phyloP scores from a whole-genome alignment of 2,888 invertebrate species.

The Hetaerina titia region DNA sequence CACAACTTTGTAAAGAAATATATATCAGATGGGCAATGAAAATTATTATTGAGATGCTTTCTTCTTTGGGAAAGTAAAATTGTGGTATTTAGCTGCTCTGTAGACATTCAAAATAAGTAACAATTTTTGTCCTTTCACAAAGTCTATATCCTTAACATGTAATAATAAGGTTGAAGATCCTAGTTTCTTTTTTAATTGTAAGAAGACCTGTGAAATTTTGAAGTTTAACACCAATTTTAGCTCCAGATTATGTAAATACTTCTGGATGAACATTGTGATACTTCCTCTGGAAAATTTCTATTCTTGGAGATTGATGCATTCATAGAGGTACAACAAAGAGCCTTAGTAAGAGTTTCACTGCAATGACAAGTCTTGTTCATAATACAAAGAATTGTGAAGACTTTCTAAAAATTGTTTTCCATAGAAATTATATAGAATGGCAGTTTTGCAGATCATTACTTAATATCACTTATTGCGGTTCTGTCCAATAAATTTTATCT shows the following conservation, averaged over 20 bases:
- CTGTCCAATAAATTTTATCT: conserved; percentile 25
- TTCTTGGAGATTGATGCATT: neutral
- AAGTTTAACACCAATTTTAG: neutral
- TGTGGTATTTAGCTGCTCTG: neutral
- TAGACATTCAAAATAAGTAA: neutral
- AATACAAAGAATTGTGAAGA: neutral
- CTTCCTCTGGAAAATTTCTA: conserved; percentile 8
- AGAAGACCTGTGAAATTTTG: neutral
- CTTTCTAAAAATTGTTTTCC: conserved; percentile 27
- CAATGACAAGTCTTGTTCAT: neutral
- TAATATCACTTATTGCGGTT: conserved; percentile 11
- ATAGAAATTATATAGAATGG: conserved; percentile 7
- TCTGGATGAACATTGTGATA: conserved; percentile 40
- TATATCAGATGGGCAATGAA: neutral
- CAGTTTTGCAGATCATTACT: conserved; percentile 55
- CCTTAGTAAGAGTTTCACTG: neutral
- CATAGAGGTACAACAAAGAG: neutral
- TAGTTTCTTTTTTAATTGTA: neutral
- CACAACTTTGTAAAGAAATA: neutral
- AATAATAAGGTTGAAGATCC: neutral
- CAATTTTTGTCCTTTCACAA: neutral
- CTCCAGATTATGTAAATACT: neutral
- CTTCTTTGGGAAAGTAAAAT: neutral
- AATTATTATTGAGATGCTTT: neutral
- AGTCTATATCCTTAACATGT: neutral